A percentile compares a stretch with the other conserved stretches of the same genome.
Evolutionary conservation across 2,888 invertebrate species (phyloP).

Genomic region (Pyrrhosoma nymphula): DNA sequence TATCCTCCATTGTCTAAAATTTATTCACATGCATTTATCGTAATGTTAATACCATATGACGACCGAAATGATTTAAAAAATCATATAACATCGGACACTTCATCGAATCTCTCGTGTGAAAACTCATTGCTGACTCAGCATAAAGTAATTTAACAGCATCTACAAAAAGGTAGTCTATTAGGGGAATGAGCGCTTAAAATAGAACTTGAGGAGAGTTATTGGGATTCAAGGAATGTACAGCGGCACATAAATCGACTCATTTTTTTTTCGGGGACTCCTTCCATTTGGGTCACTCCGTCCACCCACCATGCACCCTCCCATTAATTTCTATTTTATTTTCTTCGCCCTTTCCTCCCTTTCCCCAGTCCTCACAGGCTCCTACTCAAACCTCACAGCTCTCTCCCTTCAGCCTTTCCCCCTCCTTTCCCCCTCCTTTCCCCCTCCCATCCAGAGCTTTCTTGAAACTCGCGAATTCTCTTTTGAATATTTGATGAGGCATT

Average conservation of each 20-base stretch:
- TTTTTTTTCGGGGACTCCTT: neutral
- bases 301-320: neutral
- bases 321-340: neutral
- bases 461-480: constrained; percentile 20
- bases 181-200: neutral
- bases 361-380: neutral
- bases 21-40: too few species aligned
- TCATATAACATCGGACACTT: too few species aligned
- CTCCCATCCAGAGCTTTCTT: neutral
- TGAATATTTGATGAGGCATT: constrained; percentile 62
- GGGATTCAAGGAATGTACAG: neutral
- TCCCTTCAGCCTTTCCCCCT: neutral
- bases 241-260: neutral
- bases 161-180: too few species aligned
- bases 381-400: neutral
- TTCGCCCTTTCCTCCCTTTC: neutral
- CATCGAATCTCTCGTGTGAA: too few species aligned
- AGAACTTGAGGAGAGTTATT: neutral
- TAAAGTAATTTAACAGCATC: too few species aligned
- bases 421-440: neutral
- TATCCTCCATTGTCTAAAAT: too few species aligned
- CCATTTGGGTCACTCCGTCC: neutral
- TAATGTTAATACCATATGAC: too few species aligned
- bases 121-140: too few species aligned
- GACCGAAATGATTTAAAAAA: too few species aligned